These are phyloP conservation scores for Gnatocerus cornutus DNA, from an alignment of 2,888 invertebrate genomes.

Conservation along the genomic window DNA sequence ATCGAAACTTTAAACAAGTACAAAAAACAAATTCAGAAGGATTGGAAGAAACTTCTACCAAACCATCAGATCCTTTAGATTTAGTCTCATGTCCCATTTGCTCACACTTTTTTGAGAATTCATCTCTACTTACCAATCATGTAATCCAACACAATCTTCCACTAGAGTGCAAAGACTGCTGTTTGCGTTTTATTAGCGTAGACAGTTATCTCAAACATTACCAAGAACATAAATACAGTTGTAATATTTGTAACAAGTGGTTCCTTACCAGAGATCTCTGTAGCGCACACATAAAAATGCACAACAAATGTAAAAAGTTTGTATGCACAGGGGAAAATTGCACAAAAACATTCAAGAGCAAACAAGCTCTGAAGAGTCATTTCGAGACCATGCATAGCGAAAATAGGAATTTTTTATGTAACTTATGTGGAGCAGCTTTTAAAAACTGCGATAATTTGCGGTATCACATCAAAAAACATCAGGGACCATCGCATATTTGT, in stretches of 20 bases:
- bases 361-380: constrained; percentile 55
- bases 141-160: constrained; percentile 26
- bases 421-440: constrained; percentile 56
- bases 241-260: constrained; percentile 54
- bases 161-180: constrained; percentile 49
- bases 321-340: constrained; percentile 54
- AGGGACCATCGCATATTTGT: constrained; percentile 54
- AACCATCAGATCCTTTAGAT: too few relatives aligned
- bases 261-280: constrained; percentile 50
- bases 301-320: constrained; percentile 48
- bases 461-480: constrained; percentile 57
- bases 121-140: constrained; percentile 44
- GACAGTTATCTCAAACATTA: constrained; percentile 51
- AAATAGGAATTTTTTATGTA: constrained; percentile 53
- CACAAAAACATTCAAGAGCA: constrained; percentile 51
- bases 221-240: constrained; percentile 46
- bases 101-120: constrained; percentile 36
- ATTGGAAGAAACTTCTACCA: not conserved
- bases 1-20: not conserved
- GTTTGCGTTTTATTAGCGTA: constrained; percentile 15
- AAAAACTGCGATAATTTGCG: constrained; percentile 55
- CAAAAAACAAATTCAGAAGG: not conserved
- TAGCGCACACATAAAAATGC: constrained; percentile 51
- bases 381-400: constrained; percentile 51
- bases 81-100: constrained; percentile 49